These are phyloP conservation scores for Brachionus paranguensis DNA, from an alignment of 1,140 invertebrate genomes.

Conservation along the genomic window DNA sequence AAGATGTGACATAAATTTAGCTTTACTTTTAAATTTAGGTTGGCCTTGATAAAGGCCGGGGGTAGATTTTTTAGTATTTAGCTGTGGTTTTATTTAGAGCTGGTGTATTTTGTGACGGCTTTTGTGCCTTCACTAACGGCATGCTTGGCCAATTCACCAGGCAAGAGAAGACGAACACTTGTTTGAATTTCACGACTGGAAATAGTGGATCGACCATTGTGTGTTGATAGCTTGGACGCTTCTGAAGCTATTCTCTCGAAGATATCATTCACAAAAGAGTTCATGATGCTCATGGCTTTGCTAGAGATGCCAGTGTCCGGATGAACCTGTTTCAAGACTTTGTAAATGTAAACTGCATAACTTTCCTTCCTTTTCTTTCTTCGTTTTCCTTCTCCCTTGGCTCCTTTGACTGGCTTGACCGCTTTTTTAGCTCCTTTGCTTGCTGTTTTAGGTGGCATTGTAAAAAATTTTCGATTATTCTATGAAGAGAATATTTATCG, in stretches of 20 bases:
- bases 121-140: constrained; percentile 62
- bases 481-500: too few relatives aligned
- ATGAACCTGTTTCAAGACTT: constrained; percentile 67
- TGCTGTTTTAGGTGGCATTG: background rate
- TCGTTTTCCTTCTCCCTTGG: background rate
- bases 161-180: constrained; percentile 60
- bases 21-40: too few relatives aligned
- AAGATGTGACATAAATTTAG: too few relatives aligned
- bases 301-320: constrained; percentile 64
- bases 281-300: constrained; percentile 53
- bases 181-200: constrained; percentile 62
- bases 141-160: constrained; percentile 63
- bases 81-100: background rate
- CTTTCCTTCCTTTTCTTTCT: background rate
- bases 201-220: constrained; percentile 56
- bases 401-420: background rate
- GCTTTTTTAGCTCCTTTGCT: background rate
- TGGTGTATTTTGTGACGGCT: constrained; percentile 58
- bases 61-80: background rate
- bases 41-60: constrained; percentile 33
- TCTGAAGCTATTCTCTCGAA: constrained; percentile 55
- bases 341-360: constrained; percentile 62
- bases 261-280: constrained; percentile 55
- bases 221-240: constrained; percentile 49
- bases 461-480: background rate